Evolutionary conservation across 2,888 invertebrate species (phyloP), one percentile per base, ranked within the genome.

Genomic region (Drosophila nigricruria): DNA sequence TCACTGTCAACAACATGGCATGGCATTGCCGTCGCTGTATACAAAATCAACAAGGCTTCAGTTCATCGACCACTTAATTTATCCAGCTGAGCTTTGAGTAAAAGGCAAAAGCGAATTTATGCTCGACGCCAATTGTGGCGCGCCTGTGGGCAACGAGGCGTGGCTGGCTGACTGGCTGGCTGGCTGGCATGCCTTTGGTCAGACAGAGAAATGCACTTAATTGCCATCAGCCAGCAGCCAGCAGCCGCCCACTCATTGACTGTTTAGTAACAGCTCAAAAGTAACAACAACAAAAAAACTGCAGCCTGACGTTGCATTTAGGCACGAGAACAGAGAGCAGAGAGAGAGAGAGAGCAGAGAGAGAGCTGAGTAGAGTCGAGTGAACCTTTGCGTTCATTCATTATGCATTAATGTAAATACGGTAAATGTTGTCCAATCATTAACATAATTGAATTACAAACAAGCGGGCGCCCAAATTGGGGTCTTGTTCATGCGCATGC

Each of bases 351-450:
- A 36, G 47, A 30, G 16, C 20, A 57, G 42, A 10, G 30, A 18
- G 18, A 40, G 18, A 10, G 40, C n/a, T n/a, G n/a, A 58, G 45
- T 23, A 20, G 50, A 40, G 49, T 27, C 27, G 18, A 27, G 27
- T 1, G 49, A 32, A n/a, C 36, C 36, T 52, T 36, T 52, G 47
- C 76, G 80, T 86, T 91, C 89, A 91, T 91, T 91, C 91, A 91
- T 91, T 91, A 91, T 91, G 92, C 91, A 91, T 91, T 91, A 91
- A 91, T 91, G 91, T 91, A 91, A 91, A 91, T 91, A 91, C 92
- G 91, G 91, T 91, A 91, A 91, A 91, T 91, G 91, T 91, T 91
- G 91, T 92, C 89, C 91, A 91, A 91, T 91, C 92, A 91, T 91
- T 91, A 91, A 91, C 91, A 92, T 91, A 91, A 91, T 91, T 91